Base-by-base conservation (phyloP, 2,113 vertebrate species). In the Dasypus novemcinctus region DNA sequence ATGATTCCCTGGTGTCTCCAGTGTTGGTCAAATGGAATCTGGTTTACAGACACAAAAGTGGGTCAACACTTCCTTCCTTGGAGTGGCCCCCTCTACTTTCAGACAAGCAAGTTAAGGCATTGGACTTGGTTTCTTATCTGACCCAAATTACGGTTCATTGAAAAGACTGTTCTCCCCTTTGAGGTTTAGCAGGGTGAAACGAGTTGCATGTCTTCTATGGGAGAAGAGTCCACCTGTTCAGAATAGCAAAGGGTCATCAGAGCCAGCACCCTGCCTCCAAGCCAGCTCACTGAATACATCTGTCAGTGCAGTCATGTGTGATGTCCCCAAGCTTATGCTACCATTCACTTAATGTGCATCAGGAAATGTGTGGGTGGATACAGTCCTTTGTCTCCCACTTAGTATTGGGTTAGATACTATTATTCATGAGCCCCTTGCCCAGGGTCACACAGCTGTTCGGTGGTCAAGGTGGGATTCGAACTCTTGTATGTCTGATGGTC, bases 121-220 rank as follows among this genome's bases (percentile, higher is more conserved):
- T 66, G 61, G 38, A 79, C 29, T 59, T 71, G 91, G 31, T 57
- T 89, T 91, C 36, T 64, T 64, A n/a, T 79, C 38, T 87, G 69
- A 78, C n/a, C 14, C 31, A 46, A 46, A 88, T 57, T 63, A 11
- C 2, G n/a, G 71, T 82, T 90, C 31, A 33, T 29, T 61, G 38
- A 7, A 80, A 95, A 21, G 18, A 59, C 85, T 13, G 1, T 38
- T 66, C 9, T 3, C 5, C 41, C 33, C 54, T 63, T 54, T 20
- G 1, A 78, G 27, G 17, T 31, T 76, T 46, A 52, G 1, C 14
- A 36, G 54, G 88, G 31, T 13, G 21, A 33, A 38, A 68, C 27
- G 25, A 76, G 9, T 20, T 84, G 10, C 3, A 0, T 0, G 5
- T 38, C 23, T 25, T 31, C 23, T 25, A 1, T 2, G 1, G 57